A percentile compares a stretch with the other conserved stretches of the same genome.
Conservation (phyloP, 2,113 vertebrate species). For the Zapus hudsonius region DNA sequence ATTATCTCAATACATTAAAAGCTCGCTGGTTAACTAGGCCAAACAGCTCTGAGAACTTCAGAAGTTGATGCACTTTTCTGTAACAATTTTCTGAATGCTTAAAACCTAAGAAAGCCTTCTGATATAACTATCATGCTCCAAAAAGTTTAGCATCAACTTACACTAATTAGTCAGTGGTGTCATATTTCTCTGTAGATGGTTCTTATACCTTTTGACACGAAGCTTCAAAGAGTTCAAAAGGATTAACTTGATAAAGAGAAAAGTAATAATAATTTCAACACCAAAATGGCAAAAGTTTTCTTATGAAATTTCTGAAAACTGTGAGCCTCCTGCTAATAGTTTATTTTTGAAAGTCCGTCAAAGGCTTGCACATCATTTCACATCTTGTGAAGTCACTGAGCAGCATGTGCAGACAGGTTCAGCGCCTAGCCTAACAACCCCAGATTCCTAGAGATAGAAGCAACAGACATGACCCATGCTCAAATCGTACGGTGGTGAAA, state of each 20-base stretch:
- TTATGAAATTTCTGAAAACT: conserved; percentile 16
- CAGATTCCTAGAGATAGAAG: conserved; percentile 68
- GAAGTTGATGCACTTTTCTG: conserved; percentile 41
- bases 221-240: conserved; percentile 44
- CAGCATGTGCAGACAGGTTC: conserved; percentile 75
- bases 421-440: conserved; percentile 69
- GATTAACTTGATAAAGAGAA: conserved; percentile 52
- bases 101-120: background rate
- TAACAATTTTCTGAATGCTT: conserved; percentile 46
- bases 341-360: conserved; percentile 45
- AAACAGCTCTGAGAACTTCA: conserved; percentile 41
- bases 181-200: conserved; percentile 33
- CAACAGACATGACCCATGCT: conserved; percentile 46
- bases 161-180: conserved; percentile 31
- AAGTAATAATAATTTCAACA: conserved; percentile 44
- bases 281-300: conserved; percentile 37
- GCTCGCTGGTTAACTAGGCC: background rate
- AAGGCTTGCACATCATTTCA: conserved; percentile 35
- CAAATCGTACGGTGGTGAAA: conserved; percentile 51
- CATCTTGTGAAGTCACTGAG: conserved; percentile 53
- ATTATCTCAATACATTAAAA: conserved; percentile 18
- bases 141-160: conserved; percentile 61
- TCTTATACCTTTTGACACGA: conserved; percentile 4
- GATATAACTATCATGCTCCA: background rate
- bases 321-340: conserved; percentile 37